These are phyloP conservation scores for Colletes collaris DNA, from an alignment of 2,888 invertebrate species.

Conservation along the genomic window DNA sequence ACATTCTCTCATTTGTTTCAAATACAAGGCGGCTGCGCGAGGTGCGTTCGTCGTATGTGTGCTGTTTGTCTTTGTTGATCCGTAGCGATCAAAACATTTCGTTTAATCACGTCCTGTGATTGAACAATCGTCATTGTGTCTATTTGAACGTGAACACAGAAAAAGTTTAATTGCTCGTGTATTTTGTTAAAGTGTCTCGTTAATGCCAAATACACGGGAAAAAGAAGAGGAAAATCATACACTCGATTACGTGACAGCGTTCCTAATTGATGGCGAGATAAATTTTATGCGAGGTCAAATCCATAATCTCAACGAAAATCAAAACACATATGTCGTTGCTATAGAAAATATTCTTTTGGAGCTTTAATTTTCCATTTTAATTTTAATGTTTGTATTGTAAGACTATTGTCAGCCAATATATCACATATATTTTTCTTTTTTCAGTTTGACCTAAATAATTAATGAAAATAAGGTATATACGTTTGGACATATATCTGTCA, in stretches of 20 bases:
- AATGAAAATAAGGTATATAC: not conserved
- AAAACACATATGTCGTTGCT: no score
- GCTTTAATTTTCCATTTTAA: no score
- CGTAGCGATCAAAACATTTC: not conserved
- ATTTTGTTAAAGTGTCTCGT: not conserved
- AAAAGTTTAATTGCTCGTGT: not conserved
- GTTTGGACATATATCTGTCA: not conserved
- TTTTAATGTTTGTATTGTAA: no score
- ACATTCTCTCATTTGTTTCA: not conserved
- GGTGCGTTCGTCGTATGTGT: not conserved
- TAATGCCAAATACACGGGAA: not conserved
- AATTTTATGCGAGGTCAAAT: not conserved
- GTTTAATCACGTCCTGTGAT: not conserved
- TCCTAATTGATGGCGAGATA: not conserved
- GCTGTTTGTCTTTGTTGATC: not conserved
- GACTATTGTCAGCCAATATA: no score
- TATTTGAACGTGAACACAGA: not conserved
- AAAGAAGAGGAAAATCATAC: not conserved
- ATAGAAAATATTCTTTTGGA: no score
- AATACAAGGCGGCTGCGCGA: not conserved
- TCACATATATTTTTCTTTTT: no score
- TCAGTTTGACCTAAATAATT: not conserved
- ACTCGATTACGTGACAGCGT: not conserved
- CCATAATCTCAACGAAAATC: no score
- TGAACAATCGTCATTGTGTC: no score